Base-by-base conservation (phyloP, 2,888 invertebrate genomes). In the Cheilosia variabilis region DNA sequence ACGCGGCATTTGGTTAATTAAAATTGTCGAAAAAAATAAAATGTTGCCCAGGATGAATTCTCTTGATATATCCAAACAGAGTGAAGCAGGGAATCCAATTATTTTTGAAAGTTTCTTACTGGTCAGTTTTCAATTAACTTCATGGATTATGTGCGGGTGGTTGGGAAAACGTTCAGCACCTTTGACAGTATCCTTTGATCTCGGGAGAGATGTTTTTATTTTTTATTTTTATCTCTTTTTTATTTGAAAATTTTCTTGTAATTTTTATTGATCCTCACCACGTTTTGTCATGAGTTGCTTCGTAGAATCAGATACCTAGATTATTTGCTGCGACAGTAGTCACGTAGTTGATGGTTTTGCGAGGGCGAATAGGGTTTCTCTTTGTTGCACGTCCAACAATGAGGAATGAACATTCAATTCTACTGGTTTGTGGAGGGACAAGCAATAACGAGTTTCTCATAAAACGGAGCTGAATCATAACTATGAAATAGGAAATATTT, bases 1-100 rank as follows among this genome's bases (percentile, higher is more conserved):
- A 45, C 62, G 34, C 62, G 34, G 45, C 45, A 57, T 47, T 34
- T 65, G 65, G 55, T 57, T 75, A 75, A 75, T 75, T 75, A 57
- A 69, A 58, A 66, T 55, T 47, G 7, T 5, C 45, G 45, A 45
- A 52, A 50, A 13, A 10, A 24, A 37, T 9, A n/a, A 22, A 17
- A 19, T 5, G 47, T 9, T 50, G 4, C 2, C 9, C 17, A 45
- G 17, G 17, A 47, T 22, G 19, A 22, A 50, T 53, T 13, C 53
- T 2, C 27, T 24, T 53, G 53, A n/a, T 15, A 24, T 27, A 24
- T 31, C 53, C n/a, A 19, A 24, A 53, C 15, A 31, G 27, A 10
- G 24, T 2, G 13, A 53, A 15, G 24, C 22, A 27, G 9, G 22
- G 19, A 52, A 15, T 52, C 15, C 52, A 53, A 53, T 27, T 55